A percentile compares a stretch with the other conserved stretches of the same genome.
Evolutionary conservation across 2,797 vertebrate species (phyloP).

Genomic region (Pyrrhura leucotis): DNA sequence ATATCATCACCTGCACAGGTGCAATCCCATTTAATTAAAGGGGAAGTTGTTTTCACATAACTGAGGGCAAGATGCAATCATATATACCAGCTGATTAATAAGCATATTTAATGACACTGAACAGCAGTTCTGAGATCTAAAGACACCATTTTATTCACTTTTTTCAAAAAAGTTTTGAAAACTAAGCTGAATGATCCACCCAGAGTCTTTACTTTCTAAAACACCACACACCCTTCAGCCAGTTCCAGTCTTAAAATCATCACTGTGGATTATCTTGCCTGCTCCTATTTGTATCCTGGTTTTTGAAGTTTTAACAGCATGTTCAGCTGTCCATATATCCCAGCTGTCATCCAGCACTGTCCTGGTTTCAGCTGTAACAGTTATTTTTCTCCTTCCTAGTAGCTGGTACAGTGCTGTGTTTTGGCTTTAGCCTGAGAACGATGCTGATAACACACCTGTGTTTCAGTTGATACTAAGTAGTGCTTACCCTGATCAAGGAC

Average conservation of each 20-base stretch:
- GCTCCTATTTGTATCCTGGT: neutral
- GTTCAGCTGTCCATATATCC: neutral
- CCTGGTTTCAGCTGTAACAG: neutral
- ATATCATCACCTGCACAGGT: slow-evolving; percentile 50
- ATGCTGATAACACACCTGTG: neutral
- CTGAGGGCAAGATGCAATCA: slow-evolving; percentile 55
- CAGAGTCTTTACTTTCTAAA: neutral
- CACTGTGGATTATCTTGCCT: neutral
- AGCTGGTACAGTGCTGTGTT: neutral
- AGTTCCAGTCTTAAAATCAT: neutral
- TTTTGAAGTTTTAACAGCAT: neutral
- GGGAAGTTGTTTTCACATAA: slow-evolving; percentile 53
- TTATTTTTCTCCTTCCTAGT: neutral
- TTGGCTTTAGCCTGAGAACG: neutral
- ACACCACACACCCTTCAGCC: neutral
- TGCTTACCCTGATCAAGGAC: neutral
- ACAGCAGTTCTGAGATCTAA: slow-evolving; percentile 43
- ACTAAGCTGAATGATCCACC: neutral
- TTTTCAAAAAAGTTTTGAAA: neutral
- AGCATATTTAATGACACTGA: slow-evolving; percentile 58
- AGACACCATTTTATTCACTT: slow-evolving; percentile 28
- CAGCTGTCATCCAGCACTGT: neutral
- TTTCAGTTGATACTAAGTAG: neutral
- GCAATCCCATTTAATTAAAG: slow-evolving; percentile 53
- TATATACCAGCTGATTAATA: slow-evolving; percentile 58